Conservation (phyloP, 2,888 invertebrate genomes). For the Ornithoptera alexandrae region DNA sequence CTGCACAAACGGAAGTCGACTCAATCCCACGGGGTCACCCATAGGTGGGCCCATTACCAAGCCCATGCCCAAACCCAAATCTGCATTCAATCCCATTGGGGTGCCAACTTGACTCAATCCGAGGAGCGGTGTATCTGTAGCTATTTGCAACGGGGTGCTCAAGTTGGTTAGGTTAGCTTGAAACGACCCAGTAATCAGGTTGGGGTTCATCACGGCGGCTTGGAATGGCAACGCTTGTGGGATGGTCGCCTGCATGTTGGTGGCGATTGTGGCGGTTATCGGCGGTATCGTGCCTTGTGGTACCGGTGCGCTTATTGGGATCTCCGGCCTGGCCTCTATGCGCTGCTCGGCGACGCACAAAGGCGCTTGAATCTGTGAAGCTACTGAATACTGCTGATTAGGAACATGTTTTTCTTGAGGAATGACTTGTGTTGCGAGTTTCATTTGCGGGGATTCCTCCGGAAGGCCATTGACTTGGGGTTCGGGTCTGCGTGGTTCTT, state of each 20-base stretch:
- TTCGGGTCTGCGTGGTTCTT: slow-evolving; percentile 38
- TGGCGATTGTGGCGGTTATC: slow-evolving; percentile 35
- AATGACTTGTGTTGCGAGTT: slow-evolving; percentile 36
- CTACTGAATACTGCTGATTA: slow-evolving; percentile 61
- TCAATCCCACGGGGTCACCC: slow-evolving; percentile 40
- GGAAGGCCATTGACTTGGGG: slow-evolving; percentile 51
- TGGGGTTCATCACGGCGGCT: slow-evolving; percentile 42
- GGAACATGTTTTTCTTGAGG: slow-evolving; percentile 51
- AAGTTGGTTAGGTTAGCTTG: slow-evolving; percentile 52
- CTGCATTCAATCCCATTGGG: slow-evolving; percentile 53
- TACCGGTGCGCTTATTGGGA: slow-evolving; percentile 36
- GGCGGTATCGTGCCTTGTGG: slow-evolving; percentile 37
- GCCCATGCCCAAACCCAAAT: slow-evolving; percentile 51
- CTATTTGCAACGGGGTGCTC: slow-evolving; percentile 67
- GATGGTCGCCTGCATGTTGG: slow-evolving; percentile 36
- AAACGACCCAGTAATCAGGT: slow-evolving; percentile 44
- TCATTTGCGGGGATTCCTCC: slow-evolving; percentile 39
- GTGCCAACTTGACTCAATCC: slow-evolving; percentile 65
- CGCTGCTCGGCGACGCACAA: slow-evolving; percentile 43
- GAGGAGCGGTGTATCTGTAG: slow-evolving; percentile 62
- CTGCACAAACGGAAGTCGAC: slow-evolving; percentile 44
- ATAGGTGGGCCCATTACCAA: slow-evolving; percentile 37
- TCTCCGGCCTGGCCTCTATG: slow-evolving; percentile 37
- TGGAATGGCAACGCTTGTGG: slow-evolving; percentile 38
- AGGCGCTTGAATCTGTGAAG: slow-evolving; percentile 45